Evolutionary conservation across 1,140 invertebrate species (phyloP).

Genomic region (Zaprionus ghesquierei): DNA sequence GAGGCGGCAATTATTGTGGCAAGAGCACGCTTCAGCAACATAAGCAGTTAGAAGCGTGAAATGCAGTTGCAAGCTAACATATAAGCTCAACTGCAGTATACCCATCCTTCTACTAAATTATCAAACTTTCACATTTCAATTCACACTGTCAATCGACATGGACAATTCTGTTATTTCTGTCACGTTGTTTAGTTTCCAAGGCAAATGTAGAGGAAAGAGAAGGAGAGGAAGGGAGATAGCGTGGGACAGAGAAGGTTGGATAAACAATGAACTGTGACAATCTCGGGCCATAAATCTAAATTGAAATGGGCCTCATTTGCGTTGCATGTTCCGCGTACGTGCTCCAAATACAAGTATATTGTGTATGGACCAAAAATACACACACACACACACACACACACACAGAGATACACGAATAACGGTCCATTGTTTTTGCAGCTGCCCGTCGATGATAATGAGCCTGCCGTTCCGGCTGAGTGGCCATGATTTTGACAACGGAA

Average conservation of each 20-base stretch:
- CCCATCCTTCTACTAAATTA: too few species aligned
- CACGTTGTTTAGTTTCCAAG: conserved; percentile 13
- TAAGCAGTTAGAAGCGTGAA: background rate
- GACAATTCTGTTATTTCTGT: background rate
- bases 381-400: background rate
- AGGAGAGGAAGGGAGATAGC: background rate
- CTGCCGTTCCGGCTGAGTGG: conserved; percentile 42
- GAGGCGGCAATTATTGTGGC: conserved; percentile 14
- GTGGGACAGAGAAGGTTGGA: background rate
- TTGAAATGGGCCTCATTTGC: conserved; percentile 65
- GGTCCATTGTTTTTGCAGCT: conserved; percentile 48
- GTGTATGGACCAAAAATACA: conserved; percentile 2
- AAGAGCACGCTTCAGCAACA: conserved; percentile 5
- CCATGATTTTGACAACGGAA: conserved; percentile 20
- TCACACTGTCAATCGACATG: background rate
- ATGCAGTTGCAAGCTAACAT: too few species aligned
- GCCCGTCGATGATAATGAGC: conserved; percentile 39
- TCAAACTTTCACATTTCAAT: too few species aligned
- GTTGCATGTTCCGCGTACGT: conserved; percentile 26
- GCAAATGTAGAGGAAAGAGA: background rate
- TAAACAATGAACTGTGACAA: conserved; percentile 40
- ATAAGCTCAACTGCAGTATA: too few species aligned
- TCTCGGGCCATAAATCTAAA: conserved; percentile 64
- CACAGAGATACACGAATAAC: background rate
- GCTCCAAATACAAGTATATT: conserved; percentile 38